Conservation (phyloP, 2,113 vertebrate genomes). For the Oryzias celebensis region DNA sequence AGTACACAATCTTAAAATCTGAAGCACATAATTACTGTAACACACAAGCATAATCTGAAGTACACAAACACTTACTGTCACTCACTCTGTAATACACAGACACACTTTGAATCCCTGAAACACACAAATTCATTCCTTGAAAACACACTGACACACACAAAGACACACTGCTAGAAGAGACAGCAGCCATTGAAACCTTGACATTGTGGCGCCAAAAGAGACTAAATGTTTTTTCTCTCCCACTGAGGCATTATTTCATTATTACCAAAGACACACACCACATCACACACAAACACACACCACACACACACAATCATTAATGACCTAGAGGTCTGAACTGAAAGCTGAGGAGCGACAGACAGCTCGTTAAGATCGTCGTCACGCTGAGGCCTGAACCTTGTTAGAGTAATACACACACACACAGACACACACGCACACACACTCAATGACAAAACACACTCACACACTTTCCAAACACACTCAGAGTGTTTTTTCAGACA, state of each 20-base stretch:
- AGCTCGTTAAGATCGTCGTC: conserved; percentile 69
- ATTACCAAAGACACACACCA: conserved; percentile 42
- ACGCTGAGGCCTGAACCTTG: conserved; percentile 63
- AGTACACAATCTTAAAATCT: conserved; percentile 10
- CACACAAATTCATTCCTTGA: too few relatives aligned
- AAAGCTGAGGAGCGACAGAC: conserved; percentile 69
- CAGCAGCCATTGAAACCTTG: conserved; percentile 63
- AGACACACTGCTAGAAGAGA: conserved; percentile 17
- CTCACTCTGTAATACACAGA: too few relatives aligned
- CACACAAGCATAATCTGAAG: too few relatives aligned
- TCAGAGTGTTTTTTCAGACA: conserved; percentile 57
- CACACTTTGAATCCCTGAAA: too few relatives aligned
- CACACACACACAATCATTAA: conserved; percentile 44
- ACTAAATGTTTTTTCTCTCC: conserved; percentile 68
- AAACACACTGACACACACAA: too few relatives aligned
- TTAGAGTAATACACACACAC: conserved; percentile 58
- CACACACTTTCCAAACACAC: conserved; percentile 51
- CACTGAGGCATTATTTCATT: conserved; percentile 70
- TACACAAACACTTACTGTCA: too few relatives aligned
- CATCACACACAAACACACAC: conserved; percentile 31
- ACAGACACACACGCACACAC: conserved; percentile 28
- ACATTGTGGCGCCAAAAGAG: conserved; percentile 65
- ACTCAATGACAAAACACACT: conserved; percentile 28
- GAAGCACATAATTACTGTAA: too few relatives aligned
- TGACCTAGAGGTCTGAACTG: conserved; percentile 51